These are phyloP conservation scores for Hippocampus kuda DNA, from an alignment of 2,797 vertebrate genomes.

Conservation along the genomic window DNA sequence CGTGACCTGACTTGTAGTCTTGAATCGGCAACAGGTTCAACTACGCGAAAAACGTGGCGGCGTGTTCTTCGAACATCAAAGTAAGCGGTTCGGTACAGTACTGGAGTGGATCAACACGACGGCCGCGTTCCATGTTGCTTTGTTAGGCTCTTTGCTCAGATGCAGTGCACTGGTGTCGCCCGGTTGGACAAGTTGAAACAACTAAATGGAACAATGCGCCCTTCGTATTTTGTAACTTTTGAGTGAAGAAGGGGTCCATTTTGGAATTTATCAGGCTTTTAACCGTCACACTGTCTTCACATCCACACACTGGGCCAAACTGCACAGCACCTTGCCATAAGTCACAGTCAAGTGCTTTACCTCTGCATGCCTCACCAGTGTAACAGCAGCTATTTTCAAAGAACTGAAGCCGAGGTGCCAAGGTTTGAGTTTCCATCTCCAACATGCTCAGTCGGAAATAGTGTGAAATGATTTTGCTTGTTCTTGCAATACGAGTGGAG, in stretches of 20 bases:
- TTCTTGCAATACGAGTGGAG: no score
- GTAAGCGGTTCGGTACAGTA: background rate
- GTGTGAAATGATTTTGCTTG: background rate
- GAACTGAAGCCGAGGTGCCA: conserved; percentile 23
- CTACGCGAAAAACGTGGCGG: background rate
- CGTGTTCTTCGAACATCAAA: background rate
- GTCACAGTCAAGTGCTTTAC: conserved; percentile 40
- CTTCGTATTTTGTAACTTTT: background rate
- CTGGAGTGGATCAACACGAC: background rate
- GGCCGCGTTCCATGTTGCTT: conserved; percentile 4
- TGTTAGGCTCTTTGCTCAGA: background rate
- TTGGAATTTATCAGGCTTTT: background rate
- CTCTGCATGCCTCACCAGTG: conserved; percentile 10
- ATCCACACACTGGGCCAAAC: conserved; percentile 2
- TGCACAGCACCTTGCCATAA: conserved; percentile 33
- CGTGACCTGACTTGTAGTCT: no score
- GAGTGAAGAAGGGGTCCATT: background rate
- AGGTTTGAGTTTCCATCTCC: conserved; percentile 4
- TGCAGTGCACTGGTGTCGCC: fast-evolving
- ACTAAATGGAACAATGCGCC: conserved; percentile 8
- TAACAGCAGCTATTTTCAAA: conserved; percentile 10
- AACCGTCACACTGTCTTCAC: background rate
- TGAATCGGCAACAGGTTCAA: background rate
- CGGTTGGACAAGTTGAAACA: background rate
- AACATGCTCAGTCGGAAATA: background rate